These are phyloP conservation scores for Calliphora vicina DNA, from an alignment of 1,140 invertebrate genomes.

Conservation along the genomic window DNA sequence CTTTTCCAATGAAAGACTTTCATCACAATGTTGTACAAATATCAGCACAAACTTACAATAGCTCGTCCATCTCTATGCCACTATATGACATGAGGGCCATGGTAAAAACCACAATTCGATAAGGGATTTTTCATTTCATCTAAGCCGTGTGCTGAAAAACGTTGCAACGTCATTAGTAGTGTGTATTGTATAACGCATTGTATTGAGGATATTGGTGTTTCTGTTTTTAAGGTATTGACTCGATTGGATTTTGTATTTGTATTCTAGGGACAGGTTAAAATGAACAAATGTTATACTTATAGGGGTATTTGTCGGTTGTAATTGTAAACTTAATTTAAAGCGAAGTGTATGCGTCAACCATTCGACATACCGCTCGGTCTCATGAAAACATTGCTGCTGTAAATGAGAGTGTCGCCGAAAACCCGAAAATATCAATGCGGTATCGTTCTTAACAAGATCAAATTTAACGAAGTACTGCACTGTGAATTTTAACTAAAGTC, in stretches of 20 bases:
- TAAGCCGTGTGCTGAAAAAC: not conserved
- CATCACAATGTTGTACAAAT: conserved; percentile 5
- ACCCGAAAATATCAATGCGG: too few relatives aligned
- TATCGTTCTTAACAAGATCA: too few relatives aligned
- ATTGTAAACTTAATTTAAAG: not conserved
- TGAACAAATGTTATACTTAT: not conserved
- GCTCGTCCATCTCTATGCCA: not conserved
- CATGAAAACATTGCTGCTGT: too few relatives aligned
- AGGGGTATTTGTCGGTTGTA: not conserved
- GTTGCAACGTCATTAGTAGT: not conserved
- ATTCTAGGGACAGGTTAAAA: not conserved
- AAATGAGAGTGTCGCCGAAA: too few relatives aligned
- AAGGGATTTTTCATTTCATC: not conserved
- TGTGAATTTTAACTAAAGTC: too few relatives aligned
- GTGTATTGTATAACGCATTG: not conserved
- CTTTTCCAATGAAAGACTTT: not conserved
- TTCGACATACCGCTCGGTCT: too few relatives aligned
- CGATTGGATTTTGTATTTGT: not conserved
- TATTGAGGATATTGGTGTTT: not conserved
- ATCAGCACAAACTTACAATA: not conserved
- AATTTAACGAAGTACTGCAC: too few relatives aligned
- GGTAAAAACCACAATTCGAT: not conserved
- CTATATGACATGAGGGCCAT: not conserved
- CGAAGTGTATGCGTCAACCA: too few relatives aligned
- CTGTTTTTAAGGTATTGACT: not conserved